Evolutionary conservation across 2,888 invertebrate genomes (phyloP), one percentile per base, ranked within the genome.

Genomic region (Xestia c-nigrum): DNA sequence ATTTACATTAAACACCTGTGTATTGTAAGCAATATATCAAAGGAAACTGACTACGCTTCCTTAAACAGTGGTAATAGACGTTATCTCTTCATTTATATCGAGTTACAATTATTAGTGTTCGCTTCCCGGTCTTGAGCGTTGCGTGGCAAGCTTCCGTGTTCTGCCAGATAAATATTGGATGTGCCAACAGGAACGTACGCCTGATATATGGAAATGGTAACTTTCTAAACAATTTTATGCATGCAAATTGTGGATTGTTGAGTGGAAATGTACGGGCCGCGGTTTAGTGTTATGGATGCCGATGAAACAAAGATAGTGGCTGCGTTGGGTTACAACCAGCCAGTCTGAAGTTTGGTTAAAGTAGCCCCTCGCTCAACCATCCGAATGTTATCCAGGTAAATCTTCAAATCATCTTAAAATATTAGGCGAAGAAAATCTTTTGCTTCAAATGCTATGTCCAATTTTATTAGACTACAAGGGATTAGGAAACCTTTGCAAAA

Each of bases 61-160:
- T 95, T 91, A 92, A 92, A 90, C 93, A 91, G 92, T 91, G 86
- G 92, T 92, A 94, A 94, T 93, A 89, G 92, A 91, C 92, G 91
- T 94, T 95, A 95, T 95, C 95, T 94, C 91, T 93, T 92, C 92
- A 94, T 93, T 94, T 94, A 94, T 94, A 94, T 94, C 93, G 90
- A 92, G 92, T 92, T 94, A 94, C 94, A 94, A 95, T 94, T 94
- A 94, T 95, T 94, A 94, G 92, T 91, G 87, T 90, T 87, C 80
- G 91, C 93, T 95, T 95, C 94, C 94, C 75, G 78, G 67, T 92
- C 87, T 91, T 88, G 87, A 90, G 88, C 90, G 88, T 90, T 91
- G 93, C 93, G 92, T 90, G 89, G 78, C 61, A 65, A 90, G 91
- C 92, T 94, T 94, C 94, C 93, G 93, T 91, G 90, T 91, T 89